Conservation (phyloP, 2,113 vertebrate species). For the Hemiscyllium ocellatum region DNA sequence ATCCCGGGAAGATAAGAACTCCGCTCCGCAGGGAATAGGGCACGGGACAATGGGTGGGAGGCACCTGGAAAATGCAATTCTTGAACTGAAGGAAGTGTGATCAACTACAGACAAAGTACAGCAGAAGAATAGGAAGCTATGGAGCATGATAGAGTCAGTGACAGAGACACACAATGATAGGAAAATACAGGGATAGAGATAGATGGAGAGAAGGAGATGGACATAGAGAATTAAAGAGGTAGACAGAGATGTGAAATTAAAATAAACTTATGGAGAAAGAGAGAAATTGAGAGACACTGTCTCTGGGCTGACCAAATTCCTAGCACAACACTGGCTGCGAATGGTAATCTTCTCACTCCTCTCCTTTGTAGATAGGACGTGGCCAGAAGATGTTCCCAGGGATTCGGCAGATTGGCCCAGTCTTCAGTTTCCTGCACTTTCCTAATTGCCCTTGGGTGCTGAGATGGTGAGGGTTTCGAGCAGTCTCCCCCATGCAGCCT, state of each 20-base stretch:
- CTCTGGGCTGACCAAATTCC: neutral
- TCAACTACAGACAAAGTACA: neutral
- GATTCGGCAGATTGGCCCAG: neutral
- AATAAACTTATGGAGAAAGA: neutral
- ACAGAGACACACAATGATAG: neutral
- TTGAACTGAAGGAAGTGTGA: neutral
- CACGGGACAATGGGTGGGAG: neutral
- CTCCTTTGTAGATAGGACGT: neutral
- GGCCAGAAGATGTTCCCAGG: neutral
- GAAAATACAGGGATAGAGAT: neutral
- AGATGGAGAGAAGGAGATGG: too few species aligned
- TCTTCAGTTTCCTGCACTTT: neutral
- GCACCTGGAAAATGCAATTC: neutral
- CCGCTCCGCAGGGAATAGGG: too few species aligned
- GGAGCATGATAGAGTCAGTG: neutral
- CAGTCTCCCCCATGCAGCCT: neutral
- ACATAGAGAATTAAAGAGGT: too few species aligned
- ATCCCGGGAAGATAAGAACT: neutral
- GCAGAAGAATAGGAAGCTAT: neutral
- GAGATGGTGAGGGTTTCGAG: neutral
- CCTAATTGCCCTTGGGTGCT: neutral
- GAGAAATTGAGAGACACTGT: neutral
- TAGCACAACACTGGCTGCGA: neutral
- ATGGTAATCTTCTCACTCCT: neutral
- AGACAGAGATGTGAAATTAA: neutral